Conservation (phyloP, 2,797 vertebrate genomes). For the Hydrophis major region DNA sequence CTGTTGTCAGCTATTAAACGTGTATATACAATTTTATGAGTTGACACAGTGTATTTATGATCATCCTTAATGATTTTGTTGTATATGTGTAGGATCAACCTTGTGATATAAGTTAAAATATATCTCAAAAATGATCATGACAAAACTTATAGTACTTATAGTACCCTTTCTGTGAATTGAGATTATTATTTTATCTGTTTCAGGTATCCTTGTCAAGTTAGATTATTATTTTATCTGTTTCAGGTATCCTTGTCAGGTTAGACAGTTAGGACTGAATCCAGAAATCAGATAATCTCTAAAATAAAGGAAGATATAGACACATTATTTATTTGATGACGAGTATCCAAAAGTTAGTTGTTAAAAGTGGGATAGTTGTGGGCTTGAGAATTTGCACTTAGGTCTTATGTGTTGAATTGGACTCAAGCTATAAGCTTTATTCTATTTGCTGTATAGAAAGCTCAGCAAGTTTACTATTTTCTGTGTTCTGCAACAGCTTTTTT, state of each 20-base stretch:
- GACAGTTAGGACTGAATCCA: not conserved
- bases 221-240: not conserved
- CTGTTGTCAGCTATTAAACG: no score
- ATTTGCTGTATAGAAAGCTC: not conserved
- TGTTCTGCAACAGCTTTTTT: not conserved
- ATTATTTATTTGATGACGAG: not conserved
- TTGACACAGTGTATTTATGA: not conserved
- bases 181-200: not conserved
- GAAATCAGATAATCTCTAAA: not conserved
- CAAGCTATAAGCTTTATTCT: not conserved
- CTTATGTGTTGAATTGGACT: not conserved
- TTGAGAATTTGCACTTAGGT: not conserved
- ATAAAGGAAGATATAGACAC: not conserved
- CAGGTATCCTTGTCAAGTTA: not conserved
- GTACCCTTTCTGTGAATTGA: not conserved
- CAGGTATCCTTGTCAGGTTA: not conserved
- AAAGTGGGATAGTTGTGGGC: not conserved
- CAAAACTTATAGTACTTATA: not conserved
- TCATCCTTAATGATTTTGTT: not conserved
- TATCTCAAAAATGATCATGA: not conserved
- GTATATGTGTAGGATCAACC: not conserved
- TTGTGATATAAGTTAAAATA: not conserved
- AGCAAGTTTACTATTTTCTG: not conserved
- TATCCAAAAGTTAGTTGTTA: not conserved
- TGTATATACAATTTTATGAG: not conserved